Evolutionary conservation across 2,797 vertebrate species (phyloP).

Genomic region (Poeciliopsis gracilis): DNA sequence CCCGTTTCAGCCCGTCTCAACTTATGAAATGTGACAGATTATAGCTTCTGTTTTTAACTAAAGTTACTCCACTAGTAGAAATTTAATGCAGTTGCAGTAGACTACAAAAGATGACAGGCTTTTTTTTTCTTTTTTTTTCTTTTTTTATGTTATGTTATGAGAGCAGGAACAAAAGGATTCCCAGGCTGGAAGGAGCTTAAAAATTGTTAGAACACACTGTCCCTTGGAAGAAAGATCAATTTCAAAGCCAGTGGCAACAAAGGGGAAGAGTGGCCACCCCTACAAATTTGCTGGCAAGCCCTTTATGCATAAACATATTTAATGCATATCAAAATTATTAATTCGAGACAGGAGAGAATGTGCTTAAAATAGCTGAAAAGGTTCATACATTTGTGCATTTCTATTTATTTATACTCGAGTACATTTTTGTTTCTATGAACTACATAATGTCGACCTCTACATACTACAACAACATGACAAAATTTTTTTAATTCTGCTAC

Average conservation of each 20-base stretch:
- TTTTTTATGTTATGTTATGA: background rate
- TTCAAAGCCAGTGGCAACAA: background rate
- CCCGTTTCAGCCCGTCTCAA: background rate
- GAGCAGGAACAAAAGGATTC: background rate
- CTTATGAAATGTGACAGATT: background rate
- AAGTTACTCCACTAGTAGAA: background rate
- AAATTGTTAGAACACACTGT: background rate
- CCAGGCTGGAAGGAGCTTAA: background rate
- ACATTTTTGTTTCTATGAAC: background rate
- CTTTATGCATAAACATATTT: background rate
- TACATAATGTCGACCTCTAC: background rate
- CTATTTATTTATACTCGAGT: background rate
- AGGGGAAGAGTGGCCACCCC: background rate
- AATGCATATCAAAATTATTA: background rate
- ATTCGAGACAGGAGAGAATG: background rate
- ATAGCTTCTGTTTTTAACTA: background rate
- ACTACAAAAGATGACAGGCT: background rate
- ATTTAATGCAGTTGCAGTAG: background rate
- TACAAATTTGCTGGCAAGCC: background rate
- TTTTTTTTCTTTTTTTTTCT: too few relatives aligned
- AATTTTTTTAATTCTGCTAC: background rate
- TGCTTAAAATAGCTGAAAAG: background rate
- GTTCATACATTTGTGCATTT: background rate
- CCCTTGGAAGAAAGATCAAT: background rate
- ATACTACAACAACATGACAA: background rate